phyloP scores from a whole-genome alignment of 2,797 vertebrate genomes.

The Rhadinocentrus ornatus region DNA sequence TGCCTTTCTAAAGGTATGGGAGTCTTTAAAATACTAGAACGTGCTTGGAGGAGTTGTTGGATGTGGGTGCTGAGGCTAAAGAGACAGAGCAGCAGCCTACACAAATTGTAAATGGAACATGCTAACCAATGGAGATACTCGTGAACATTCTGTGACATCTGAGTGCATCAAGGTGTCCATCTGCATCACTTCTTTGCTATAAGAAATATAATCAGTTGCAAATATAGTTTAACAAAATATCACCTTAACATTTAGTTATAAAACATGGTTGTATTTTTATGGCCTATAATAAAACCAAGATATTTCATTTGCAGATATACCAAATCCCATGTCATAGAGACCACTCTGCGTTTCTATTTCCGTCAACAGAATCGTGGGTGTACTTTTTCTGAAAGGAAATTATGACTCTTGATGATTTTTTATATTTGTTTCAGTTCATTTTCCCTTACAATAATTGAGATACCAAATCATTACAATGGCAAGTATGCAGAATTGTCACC shows the following conservation, averaged over 20 bases:
- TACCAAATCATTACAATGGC: slow-evolving; percentile 25
- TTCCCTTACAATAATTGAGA: slow-evolving; percentile 39
- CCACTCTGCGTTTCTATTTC: slow-evolving; percentile 18
- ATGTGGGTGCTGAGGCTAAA: slow-evolving; percentile 38
- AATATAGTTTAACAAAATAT: slow-evolving; percentile 35
- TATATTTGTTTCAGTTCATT: slow-evolving; percentile 22
- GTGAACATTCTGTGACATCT: slow-evolving; percentile 20
- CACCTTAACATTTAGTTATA: slow-evolving; percentile 11
- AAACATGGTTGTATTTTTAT: slow-evolving; percentile 14
- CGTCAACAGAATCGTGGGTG: neutral
- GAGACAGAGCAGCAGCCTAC: slow-evolving; percentile 33
- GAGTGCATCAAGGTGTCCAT: slow-evolving; percentile 25
- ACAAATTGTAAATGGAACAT: slow-evolving; percentile 24
- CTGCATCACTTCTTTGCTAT: slow-evolving; percentile 11
- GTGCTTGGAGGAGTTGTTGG: slow-evolving; percentile 14
- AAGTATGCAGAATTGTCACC: slow-evolving; percentile 21
- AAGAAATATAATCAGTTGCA: slow-evolving; percentile 30
- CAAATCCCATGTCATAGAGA: slow-evolving; percentile 3
- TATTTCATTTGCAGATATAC: neutral
- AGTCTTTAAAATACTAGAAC: slow-evolving; percentile 21
- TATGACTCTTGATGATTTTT: neutral
- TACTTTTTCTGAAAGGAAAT: slow-evolving; percentile 5
- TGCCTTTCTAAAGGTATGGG: slow-evolving; percentile 25
- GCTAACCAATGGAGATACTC: slow-evolving; percentile 31
- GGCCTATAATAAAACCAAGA: neutral